A percentile compares a stretch with the other conserved stretches of the same genome.
Conservation (phyloP, 2,888 invertebrate genomes). For the Aleiodes testaceus region DNA sequence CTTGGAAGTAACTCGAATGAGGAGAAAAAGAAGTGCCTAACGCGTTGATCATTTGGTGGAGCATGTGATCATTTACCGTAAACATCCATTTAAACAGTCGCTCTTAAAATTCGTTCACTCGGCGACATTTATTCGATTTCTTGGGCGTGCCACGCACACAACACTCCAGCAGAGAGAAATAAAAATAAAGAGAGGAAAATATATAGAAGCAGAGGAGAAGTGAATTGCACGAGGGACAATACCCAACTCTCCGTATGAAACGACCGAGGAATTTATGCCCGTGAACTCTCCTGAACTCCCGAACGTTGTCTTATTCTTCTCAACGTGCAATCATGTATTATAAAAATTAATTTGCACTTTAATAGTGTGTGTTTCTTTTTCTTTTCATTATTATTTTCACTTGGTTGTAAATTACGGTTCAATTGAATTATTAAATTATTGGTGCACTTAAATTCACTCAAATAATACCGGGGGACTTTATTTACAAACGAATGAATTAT, state of each 20-base stretch:
- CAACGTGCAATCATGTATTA: slow-evolving; percentile 26
- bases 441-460: neutral
- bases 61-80: slow-evolving; percentile 34
- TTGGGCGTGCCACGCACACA: slow-evolving; percentile 43
- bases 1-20: slow-evolving; percentile 24
- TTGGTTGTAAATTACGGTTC: slow-evolving; percentile 1
- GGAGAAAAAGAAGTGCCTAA: slow-evolving; percentile 1
- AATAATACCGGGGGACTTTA: neutral
- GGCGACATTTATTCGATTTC: slow-evolving; percentile 46
- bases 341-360: slow-evolving; percentile 29
- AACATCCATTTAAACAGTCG: slow-evolving; percentile 13
- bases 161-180: slow-evolving; percentile 5
- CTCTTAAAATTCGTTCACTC: slow-evolving; percentile 47
- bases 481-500: neutral
- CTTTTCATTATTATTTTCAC: slow-evolving; percentile 8
- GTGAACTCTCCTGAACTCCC: slow-evolving; percentile 65
- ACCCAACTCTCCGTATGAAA: slow-evolving; percentile 43
- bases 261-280: slow-evolving; percentile 60
- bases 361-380: slow-evolving; percentile 3
- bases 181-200: neutral
- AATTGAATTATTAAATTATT: neutral
- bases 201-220: slow-evolving; percentile 30
- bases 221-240: slow-evolving; percentile 42
- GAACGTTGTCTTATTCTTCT: slow-evolving; percentile 55
- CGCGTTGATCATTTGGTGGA: slow-evolving; percentile 10